Conservation (phyloP, 2,797 vertebrate species). For the Otus scops region DNA sequence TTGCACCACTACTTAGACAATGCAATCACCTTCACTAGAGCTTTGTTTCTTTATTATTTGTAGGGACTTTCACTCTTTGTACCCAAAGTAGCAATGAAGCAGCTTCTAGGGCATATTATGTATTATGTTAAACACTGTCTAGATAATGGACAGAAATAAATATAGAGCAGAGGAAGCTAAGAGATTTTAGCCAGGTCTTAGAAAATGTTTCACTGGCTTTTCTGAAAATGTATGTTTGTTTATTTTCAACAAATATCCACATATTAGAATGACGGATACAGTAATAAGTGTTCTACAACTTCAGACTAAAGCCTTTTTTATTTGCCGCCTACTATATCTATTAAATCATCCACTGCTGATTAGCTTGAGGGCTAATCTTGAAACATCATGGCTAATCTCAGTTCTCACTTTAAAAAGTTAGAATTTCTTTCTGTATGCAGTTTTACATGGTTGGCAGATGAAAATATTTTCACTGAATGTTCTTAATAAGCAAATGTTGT, state of each 20-base stretch:
- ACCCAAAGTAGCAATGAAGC: background rate
- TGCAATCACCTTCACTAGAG: background rate
- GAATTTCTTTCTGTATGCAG: background rate
- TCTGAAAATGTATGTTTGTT: background rate
- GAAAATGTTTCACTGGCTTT: background rate
- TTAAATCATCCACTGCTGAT: background rate
- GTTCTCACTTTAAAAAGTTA: conserved; percentile 19
- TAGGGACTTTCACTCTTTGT: background rate
- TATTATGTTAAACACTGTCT: background rate
- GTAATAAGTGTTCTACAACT: conserved; percentile 3
- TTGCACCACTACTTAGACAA: background rate
- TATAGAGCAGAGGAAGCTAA: background rate
- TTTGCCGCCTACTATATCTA: conserved; percentile 20
- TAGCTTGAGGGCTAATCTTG: conserved; percentile 41
- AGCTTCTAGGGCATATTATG: background rate
- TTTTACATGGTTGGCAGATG: background rate
- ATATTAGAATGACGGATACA: background rate
- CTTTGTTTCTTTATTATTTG: background rate
- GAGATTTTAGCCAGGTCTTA: background rate
- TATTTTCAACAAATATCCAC: conserved; percentile 1
- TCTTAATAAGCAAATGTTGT: conserved; percentile 30
- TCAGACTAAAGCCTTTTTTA: conserved; percentile 21
- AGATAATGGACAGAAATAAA: background rate
- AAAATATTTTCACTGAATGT: conserved; percentile 13
- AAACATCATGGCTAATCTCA: conserved; percentile 39